Base-by-base conservation (phyloP, 1,140 invertebrate genomes). In the Calliopsis andreniformis region DNA sequence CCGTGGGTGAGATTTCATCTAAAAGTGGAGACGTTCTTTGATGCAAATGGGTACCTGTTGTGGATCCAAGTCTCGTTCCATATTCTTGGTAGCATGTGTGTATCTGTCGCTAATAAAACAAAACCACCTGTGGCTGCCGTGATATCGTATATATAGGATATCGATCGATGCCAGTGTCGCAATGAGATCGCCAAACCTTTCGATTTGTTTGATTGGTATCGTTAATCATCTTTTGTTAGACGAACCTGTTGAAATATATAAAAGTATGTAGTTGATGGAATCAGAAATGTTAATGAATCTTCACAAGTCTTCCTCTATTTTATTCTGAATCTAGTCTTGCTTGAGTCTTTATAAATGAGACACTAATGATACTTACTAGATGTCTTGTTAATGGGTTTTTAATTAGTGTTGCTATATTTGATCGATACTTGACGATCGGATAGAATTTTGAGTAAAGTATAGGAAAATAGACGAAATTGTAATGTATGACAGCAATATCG, bases 81-180 rank as follows among this genome's bases (percentile, higher is more conserved):
- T 47, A 69, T 51, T 16, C n/a, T 5, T 28, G 23, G 20, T 43
- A 49, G 20, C 43, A 35, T 43, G 67, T 53, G 49, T 42, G 78
- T 68, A 64, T 43, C 47, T 72, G 66, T 43, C 62, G 75, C 80
- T 84, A 84, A 88, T 86, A 82, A 87, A 85, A 83, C 80, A 76
- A 85, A 86, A 88, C 82, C 87, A 89, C 88, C 87, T 90, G 87
- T 86, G 72, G 56, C 56, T 80, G 43, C 71, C 79, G 80, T 59
- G 82, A 81, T 59, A 81, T 45, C 64, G 30, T 56, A 72, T 23
- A 45, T 28, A 63, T 32, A 45, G 59, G 3, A 59, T 76, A 83
- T 76, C 82, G 80, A 83, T 80, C 77, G 72, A n/a, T 45, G 18
- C 35, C 42, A 20, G 71, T 66, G 35, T 23, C 58, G 16, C 53